Evolutionary conservation across 37 sponge, comb jelly and placozoan genomes (phyloP).

Genomic region (Haliclona indistincta): DNA sequence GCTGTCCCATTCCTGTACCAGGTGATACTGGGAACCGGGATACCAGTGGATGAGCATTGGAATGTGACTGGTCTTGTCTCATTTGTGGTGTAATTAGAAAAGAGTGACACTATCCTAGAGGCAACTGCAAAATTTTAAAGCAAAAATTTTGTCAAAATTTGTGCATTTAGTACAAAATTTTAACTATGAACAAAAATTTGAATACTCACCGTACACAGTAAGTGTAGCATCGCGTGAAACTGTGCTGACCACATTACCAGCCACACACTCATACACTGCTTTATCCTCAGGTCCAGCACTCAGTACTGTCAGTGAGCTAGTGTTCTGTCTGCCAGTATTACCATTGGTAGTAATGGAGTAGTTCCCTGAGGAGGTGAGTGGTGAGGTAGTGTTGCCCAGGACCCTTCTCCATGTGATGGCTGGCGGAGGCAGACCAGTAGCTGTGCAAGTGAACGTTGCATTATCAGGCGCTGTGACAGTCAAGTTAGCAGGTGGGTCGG

Average conservation of each 20-base stretch:
- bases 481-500: constrained; percentile 8
- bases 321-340: background rate
- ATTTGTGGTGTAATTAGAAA: constrained; percentile 1
- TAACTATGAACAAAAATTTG: background rate
- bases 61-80: constrained; percentile 30
- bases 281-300: constrained; percentile 18
- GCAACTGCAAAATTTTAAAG: too few species aligned
- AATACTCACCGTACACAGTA: constrained; percentile 42
- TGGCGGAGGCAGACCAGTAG: constrained; percentile 45
- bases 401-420: constrained; percentile 30
- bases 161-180: background rate
- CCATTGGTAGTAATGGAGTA: background rate
- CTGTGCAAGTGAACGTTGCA: constrained; percentile 34
- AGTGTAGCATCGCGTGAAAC: constrained; percentile 12
- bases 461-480: constrained; percentile 9
- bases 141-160: too few species aligned
- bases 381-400: constrained; percentile 20
- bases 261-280: constrained; percentile 53
- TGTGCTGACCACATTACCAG: constrained; percentile 31
- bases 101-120: background rate
- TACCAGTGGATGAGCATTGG: constrained; percentile 51
- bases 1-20: constrained; percentile 39
- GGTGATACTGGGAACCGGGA: constrained; percentile 55
- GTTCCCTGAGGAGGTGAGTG: background rate
- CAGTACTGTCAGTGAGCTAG: constrained; percentile 33